Conservation (phyloP, 2,888 invertebrate genomes). For the Neoascia interrupta region DNA sequence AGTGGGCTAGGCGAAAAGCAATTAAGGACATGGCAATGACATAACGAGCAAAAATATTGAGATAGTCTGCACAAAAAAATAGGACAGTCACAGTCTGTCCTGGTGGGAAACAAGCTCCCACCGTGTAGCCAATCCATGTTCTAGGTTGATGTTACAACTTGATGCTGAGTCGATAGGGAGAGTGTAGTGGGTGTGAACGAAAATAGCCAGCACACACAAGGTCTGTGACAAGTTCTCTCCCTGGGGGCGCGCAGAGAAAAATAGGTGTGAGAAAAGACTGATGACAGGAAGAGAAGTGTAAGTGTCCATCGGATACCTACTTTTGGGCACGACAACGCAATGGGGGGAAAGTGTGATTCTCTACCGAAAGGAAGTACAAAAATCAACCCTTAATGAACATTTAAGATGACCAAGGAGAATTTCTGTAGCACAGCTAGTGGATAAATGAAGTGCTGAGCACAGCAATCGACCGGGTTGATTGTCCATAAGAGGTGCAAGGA, state of each 20-base stretch:
- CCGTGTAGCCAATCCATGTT: slow-evolving; percentile 21
- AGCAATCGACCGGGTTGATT: slow-evolving; percentile 64
- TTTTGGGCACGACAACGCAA: too few species aligned
- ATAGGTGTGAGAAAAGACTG: slow-evolving; percentile 44
- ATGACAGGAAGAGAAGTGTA: slow-evolving; percentile 49
- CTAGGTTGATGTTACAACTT: slow-evolving; percentile 47
- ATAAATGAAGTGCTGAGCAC: slow-evolving; percentile 65
- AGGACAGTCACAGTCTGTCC: slow-evolving; percentile 27
- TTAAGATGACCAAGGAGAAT: slow-evolving; percentile 62
- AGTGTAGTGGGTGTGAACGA: slow-evolving; percentile 48
- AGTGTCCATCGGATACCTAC: slow-evolving; percentile 8
- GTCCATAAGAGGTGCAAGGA: slow-evolving; percentile 58
- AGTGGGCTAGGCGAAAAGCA: slow-evolving; percentile 57
- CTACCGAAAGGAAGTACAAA: slow-evolving; percentile 50
- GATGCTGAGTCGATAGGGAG: slow-evolving; percentile 21
- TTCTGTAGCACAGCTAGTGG: slow-evolving; percentile 13
- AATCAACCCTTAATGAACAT: slow-evolving; percentile 68
- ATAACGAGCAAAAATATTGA: slow-evolving; percentile 69
- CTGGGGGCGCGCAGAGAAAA: neutral
- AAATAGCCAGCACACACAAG: slow-evolving; percentile 24
- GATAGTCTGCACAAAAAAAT: slow-evolving; percentile 54
- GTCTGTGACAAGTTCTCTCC: slow-evolving; percentile 4
- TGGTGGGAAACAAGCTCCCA: slow-evolving; percentile 1
- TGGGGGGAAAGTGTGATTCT: neutral
- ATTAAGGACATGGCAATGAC: slow-evolving; percentile 69